Conservation (phyloP, 35 echinoderm and acorn worm species). For the Ophioderma brevispina region DNA sequence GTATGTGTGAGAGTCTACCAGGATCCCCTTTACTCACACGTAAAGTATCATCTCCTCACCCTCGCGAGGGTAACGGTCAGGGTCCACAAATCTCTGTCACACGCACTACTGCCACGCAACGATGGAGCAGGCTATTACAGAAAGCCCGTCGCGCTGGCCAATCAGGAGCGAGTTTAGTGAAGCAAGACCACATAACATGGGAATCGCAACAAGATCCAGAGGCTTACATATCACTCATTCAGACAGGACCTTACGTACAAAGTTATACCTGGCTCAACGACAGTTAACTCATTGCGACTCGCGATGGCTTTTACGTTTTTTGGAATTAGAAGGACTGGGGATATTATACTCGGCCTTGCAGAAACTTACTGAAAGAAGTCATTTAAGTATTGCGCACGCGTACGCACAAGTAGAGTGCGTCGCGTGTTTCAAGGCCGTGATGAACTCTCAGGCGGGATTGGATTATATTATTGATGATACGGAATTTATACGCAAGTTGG, state of each 20-base stretch:
- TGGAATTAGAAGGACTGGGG: slow-evolving; percentile 67
- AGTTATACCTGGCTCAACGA: slow-evolving; percentile 65
- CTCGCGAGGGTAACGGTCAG: neutral
- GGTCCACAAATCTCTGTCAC: neutral
- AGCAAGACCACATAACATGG: neutral
- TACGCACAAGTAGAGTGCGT: slow-evolving; percentile 73
- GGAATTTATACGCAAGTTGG: slow-evolving; percentile 74
- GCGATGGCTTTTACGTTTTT: slow-evolving; percentile 67
- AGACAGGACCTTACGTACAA: slow-evolving; percentile 49
- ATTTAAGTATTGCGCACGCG: slow-evolving; percentile 33
- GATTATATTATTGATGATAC: slow-evolving; percentile 84
- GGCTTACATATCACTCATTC: slow-evolving; percentile 38
- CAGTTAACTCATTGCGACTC: slow-evolving; percentile 45
- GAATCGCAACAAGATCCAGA: slow-evolving; percentile 11
- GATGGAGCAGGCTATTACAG: neutral
- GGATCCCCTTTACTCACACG: neutral
- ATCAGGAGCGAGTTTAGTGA: neutral
- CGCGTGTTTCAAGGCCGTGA: slow-evolving; percentile 70
- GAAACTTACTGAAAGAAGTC: slow-evolving; percentile 36
- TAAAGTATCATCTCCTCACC: neutral
- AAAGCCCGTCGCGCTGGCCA: neutral
- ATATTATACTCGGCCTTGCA: slow-evolving; percentile 46
- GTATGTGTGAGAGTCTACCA: slow-evolving; percentile 3
- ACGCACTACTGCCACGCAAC: neutral
- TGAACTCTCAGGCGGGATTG: slow-evolving; percentile 75